Percentiles rank a stretch among this genome's conserved stretches.
phyloP scores from a whole-genome alignment of 2,797 vertebrate genomes.

The Eulemur rubriventer region DNA sequence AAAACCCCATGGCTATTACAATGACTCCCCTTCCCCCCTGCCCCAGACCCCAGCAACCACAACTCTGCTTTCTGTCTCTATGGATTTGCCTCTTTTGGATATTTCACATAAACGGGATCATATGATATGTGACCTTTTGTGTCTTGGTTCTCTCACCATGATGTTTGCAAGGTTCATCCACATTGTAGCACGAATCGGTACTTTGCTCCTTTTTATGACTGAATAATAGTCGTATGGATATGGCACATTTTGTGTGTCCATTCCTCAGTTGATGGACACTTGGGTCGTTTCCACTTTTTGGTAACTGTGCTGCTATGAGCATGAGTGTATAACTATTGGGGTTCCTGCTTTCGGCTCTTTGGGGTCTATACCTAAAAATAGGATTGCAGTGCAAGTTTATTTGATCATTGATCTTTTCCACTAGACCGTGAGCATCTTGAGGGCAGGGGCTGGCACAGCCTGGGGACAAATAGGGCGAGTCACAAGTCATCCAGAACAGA shows the following conservation, averaged over 20 bases:
- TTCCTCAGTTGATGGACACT: neutral
- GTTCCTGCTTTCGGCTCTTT: neutral
- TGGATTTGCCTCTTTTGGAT: neutral
- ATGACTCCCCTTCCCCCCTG: neutral
- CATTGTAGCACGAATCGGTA: accelerated
- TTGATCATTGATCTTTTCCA: neutral
- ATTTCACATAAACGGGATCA: neutral
- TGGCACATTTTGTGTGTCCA: neutral
- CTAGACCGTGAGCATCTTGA: neutral
- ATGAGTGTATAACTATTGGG: neutral
- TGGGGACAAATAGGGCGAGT: neutral
- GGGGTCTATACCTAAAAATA: neutral
- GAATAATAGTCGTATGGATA: neutral
- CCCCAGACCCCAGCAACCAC: neutral
- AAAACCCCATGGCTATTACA: neutral
- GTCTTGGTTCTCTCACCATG: neutral
- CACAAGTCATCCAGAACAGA: neutral
- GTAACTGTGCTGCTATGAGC: neutral
- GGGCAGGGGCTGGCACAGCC: neutral
- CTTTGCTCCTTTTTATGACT: neutral
- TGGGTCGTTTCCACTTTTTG: neutral
- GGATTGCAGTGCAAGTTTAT: neutral
- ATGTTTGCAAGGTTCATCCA: neutral
- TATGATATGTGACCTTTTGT: neutral
- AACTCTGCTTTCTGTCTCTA: neutral